A percentile compares a stretch with the other conserved stretches of the same genome.
These are phyloP conservation scores for Rugalucina vietnamica DNA, from an alignment of 2,888 invertebrate genomes.

Conservation along the genomic window DNA sequence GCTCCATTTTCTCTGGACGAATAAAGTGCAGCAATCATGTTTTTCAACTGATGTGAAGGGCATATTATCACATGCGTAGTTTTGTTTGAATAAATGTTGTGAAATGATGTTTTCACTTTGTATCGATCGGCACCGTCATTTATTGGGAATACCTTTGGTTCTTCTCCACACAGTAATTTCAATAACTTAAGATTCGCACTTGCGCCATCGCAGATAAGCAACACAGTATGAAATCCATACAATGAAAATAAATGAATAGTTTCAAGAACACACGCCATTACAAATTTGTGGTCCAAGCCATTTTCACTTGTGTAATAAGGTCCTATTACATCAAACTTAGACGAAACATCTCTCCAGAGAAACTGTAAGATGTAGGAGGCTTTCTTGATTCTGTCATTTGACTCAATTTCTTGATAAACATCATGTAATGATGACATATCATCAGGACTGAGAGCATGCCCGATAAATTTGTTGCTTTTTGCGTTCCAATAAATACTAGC, in stretches of 20 bases:
- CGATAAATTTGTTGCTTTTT: neutral
- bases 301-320: slow-evolving; percentile 1
- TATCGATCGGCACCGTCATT: neutral
- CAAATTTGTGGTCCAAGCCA: neutral
- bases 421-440: neutral
- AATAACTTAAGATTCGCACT: neutral
- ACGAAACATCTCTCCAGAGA: neutral
- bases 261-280: neutral
- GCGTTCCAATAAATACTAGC: neutral
- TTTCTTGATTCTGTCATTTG: neutral
- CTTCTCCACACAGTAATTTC: neutral
- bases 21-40: neutral
- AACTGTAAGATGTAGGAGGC: neutral
- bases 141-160: neutral
- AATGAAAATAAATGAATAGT: neutral
- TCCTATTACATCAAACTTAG: neutral
- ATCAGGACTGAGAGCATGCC: neutral
- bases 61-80: neutral
- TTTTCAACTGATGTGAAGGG: neutral
- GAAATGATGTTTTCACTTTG: neutral
- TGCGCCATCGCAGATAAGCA: neutral
- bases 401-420: neutral
- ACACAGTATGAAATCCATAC: neutral
- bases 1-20: neutral
- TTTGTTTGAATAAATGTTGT: neutral